These are phyloP conservation scores for Corythoichthys intestinalis DNA, from an alignment of 2,113 vertebrate genomes.

Conservation along the genomic window DNA sequence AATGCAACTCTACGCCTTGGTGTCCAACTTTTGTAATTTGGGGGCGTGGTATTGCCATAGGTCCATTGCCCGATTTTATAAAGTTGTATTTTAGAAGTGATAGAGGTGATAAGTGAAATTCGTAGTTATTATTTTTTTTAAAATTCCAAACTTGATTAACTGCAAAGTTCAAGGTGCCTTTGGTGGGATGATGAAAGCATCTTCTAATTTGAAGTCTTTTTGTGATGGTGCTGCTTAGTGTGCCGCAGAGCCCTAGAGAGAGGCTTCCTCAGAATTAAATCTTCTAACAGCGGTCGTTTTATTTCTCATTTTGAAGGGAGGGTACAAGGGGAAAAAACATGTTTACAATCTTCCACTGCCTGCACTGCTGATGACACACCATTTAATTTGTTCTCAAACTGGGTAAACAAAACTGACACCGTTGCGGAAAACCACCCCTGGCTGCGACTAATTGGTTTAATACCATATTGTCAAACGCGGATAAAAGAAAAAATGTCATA, in stretches of 20 bases:
- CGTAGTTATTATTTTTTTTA: slow-evolving; percentile 33
- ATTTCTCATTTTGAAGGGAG: slow-evolving; percentile 47
- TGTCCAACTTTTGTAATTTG: no score
- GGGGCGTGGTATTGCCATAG: no score
- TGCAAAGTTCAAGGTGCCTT: slow-evolving; percentile 68
- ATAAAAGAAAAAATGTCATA: not conserved
- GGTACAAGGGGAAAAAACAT: slow-evolving; percentile 45
- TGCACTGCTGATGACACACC: slow-evolving; percentile 34
- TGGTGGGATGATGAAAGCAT: slow-evolving; percentile 49
- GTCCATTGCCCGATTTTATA: not conserved
- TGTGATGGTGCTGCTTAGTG: slow-evolving; percentile 27
- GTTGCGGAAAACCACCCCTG: slow-evolving; percentile 37
- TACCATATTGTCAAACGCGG: slow-evolving; percentile 33
- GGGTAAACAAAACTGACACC: slow-evolving; percentile 53
- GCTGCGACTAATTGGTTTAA: slow-evolving; percentile 57
- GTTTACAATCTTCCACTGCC: slow-evolving; percentile 51
- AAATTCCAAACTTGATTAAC: slow-evolving; percentile 50
- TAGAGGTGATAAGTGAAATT: slow-evolving; percentile 20
- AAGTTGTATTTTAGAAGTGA: slow-evolving; percentile 8
- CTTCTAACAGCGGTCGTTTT: slow-evolving; percentile 53
- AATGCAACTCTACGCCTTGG: no score
- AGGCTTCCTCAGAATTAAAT: slow-evolving; percentile 54
- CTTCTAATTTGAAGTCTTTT: slow-evolving; percentile 60
- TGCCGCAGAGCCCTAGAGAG: slow-evolving; percentile 36
- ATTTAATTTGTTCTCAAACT: slow-evolving; percentile 29